phyloP scores from a whole-genome alignment of 35 echinoderm and acorn worm species.

The Apostichopus californicus region DNA sequence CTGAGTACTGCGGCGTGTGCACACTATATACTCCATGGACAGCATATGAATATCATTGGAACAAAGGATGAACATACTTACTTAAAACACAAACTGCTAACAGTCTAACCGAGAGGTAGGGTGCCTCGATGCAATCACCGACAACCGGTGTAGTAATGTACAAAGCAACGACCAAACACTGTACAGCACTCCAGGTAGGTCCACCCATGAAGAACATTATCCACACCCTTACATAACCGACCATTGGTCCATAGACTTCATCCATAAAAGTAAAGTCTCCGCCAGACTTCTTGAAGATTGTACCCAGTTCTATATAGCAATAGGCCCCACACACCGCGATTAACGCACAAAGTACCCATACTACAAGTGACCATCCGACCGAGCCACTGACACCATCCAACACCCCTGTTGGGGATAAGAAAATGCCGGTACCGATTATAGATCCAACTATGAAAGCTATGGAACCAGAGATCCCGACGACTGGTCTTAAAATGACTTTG shows the following conservation, averaged over 20 bases:
- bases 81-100: constrained; percentile 42
- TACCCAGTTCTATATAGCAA: constrained; percentile 73
- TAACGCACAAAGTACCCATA: constrained; percentile 72
- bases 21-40: no score
- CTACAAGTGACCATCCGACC: constrained; percentile 66
- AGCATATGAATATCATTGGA: no score
- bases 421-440: constrained; percentile 86
- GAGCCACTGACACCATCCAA: constrained; percentile 62
- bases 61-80: constrained; percentile 5
- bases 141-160: constrained; percentile 68
- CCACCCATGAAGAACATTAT: constrained; percentile 61
- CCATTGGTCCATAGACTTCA: constrained; percentile 57
- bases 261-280: constrained; percentile 80
- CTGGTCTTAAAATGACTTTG: constrained; percentile 37
- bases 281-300: constrained; percentile 73
- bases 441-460: constrained; percentile 52
- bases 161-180: constrained; percentile 47
- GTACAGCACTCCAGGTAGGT: constrained; percentile 47
- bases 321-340: constrained; percentile 62
- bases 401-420: constrained; percentile 77
- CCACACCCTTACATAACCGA: constrained; percentile 72
- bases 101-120: constrained; percentile 3
- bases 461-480: constrained; percentile 21
- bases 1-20: no score
- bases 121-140: constrained; percentile 41